These are phyloP conservation scores for Balanococcus diminutus DNA, from an alignment of 2,888 invertebrate genomes.

Conservation along the genomic window DNA sequence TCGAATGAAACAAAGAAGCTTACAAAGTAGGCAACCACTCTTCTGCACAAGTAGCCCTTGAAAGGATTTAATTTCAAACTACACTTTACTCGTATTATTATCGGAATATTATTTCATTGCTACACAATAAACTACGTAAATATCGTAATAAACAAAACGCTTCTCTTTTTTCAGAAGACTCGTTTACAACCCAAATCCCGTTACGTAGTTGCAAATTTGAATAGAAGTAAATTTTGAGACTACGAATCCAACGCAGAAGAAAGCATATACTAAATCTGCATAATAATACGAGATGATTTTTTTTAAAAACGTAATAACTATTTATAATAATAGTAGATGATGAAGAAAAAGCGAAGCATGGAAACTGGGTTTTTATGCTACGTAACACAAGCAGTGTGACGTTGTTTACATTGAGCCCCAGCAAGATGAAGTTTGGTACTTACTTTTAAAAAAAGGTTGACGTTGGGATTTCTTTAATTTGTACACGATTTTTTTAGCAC, in stretches of 20 bases:
- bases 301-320: neutral
- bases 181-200: neutral
- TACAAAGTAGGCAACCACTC: neutral
- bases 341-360: conserved; percentile 14
- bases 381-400: neutral
- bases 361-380: neutral
- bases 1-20: neutral
- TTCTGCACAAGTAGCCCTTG: neutral
- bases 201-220: neutral
- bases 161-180: neutral
- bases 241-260: neutral
- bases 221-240: neutral
- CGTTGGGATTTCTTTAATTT: neutral
- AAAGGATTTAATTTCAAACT: neutral
- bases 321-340: neutral
- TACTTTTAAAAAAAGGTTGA: conserved; percentile 16
- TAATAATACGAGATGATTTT: neutral
- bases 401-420: neutral
- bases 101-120: neutral
- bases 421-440: neutral
- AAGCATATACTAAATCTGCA: neutral
- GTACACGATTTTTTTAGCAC: neutral
- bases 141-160: neutral
- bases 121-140: neutral
- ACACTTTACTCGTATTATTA: neutral